Conservation (phyloP, 2,797 vertebrate genomes). For the Gymnopithys bicolor region DNA sequence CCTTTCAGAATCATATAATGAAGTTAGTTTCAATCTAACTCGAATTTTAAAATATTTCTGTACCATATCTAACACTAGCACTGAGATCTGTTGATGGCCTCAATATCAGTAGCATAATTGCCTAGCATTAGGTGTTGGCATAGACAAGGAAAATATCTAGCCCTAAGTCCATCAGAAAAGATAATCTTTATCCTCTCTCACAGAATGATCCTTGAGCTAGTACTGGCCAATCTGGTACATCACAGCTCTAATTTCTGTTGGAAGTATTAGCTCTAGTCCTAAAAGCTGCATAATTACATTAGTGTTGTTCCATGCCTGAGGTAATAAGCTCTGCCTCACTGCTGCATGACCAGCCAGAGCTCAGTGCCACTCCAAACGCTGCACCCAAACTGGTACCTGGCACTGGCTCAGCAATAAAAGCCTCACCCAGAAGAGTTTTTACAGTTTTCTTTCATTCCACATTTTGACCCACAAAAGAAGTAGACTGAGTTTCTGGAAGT, state of each 20-base stretch:
- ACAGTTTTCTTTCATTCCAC: background rate
- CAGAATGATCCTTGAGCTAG: background rate
- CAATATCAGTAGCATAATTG: background rate
- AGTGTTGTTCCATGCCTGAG: constrained; percentile 16
- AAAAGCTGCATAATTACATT: constrained; percentile 46
- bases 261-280: constrained; percentile 39
- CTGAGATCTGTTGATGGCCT: background rate
- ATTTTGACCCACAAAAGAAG: background rate
- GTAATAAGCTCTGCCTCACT: background rate
- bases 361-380: rapidly evolving
- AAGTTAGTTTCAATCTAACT: background rate
- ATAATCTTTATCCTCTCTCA: background rate
- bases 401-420: background rate
- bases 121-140: background rate
- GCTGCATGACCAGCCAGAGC: background rate
- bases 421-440: background rate
- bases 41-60: background rate
- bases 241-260: constrained; percentile 11
- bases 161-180: background rate
- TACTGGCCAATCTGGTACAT: background rate
- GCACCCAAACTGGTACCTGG: background rate
- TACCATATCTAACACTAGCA: background rate
- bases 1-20: background rate
- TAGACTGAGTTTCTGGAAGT: background rate
- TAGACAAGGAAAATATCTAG: background rate